Base-by-base conservation (phyloP, 2,113 vertebrate genomes). In the Lontra canadensis region DNA sequence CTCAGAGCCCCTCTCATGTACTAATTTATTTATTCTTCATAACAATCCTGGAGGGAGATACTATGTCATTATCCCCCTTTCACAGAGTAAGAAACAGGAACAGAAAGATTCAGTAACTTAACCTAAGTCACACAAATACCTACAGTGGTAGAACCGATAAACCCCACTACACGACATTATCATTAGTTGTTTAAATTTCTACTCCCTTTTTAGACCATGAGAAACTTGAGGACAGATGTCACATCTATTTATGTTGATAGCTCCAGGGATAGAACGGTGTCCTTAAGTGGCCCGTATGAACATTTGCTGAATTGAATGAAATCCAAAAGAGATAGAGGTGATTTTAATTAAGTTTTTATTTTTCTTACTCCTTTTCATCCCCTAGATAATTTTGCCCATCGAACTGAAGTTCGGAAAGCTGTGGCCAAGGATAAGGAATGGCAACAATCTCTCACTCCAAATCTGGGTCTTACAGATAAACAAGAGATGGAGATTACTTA, bases 401-500 rank as follows among this genome's bases (percentile, higher is more conserved):
- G 99, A 97, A 86, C 99, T 90, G 98, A 97, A 25, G 99, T 99
- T 11, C 98, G 99, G 90, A 96, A 98, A 25, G 99, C 99, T 0
- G 92, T 99, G 88, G 97, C 99, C 93, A 98, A 99, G 94, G 99
- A 99, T 98, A 98, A 98, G 17, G 98, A 98, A 89, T 99, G 99
- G 99, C 98, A 99, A 42, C 98, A 99, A 93, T 99, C 99, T 93
- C 95, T 99, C 25, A 98, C 99, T 6, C 98, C 97, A 96, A 98
- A 96, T 55, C 96, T 99, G 3, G 98, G 99, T 4, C 98, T 99
- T 97, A 73, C 99, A 15, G 98, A 96, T 5, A 98, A 99, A 55
- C 99, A 99, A 96, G 98, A 99, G 90, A 99, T 98, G 96, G 99
- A 99, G 96, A 98, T 99, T 92, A 97, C 98, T 36, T 99, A 99